phyloP scores from a whole-genome alignment of 2,113 vertebrate species.

The Macrotus californicus region DNA sequence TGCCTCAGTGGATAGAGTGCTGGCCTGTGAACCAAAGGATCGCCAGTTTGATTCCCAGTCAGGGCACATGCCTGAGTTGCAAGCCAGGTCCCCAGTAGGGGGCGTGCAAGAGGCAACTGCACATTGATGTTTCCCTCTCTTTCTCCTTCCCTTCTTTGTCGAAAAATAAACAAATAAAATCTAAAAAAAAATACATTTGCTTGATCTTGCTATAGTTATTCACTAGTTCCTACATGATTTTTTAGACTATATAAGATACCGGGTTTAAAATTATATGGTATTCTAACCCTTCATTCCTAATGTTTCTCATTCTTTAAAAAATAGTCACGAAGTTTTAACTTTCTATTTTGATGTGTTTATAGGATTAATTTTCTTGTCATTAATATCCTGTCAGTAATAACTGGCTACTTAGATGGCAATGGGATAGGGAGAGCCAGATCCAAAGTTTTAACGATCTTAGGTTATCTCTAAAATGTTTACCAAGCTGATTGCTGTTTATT shows the following conservation, averaged over 20 bases:
- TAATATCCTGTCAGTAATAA: background rate
- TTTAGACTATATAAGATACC: background rate
- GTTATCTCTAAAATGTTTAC: constrained; percentile 17
- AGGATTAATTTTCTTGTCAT: background rate
- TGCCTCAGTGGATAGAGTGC: too few relatives aligned
- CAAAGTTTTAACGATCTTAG: background rate
- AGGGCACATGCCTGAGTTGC: too few relatives aligned
- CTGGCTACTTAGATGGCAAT: background rate
- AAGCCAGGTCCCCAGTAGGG: too few relatives aligned
- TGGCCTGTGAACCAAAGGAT: too few relatives aligned
- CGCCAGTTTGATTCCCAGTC: too few relatives aligned
- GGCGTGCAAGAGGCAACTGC: too few relatives aligned
- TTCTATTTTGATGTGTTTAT: background rate
- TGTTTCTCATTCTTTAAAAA: background rate
- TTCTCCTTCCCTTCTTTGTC: too few relatives aligned
- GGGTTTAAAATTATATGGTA: background rate
- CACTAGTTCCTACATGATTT: background rate
- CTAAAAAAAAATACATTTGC: background rate
- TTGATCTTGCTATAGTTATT: background rate
- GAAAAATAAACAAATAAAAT: too few relatives aligned
- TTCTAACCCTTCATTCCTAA: background rate
- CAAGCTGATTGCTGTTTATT: background rate
- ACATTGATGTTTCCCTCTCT: too few relatives aligned
- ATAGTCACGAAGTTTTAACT: background rate
- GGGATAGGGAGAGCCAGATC: background rate